Evolutionary conservation across 2,797 vertebrate genomes (phyloP), one percentile per base, ranked within the genome.

Genomic region (Tarsius wallacei): DNA sequence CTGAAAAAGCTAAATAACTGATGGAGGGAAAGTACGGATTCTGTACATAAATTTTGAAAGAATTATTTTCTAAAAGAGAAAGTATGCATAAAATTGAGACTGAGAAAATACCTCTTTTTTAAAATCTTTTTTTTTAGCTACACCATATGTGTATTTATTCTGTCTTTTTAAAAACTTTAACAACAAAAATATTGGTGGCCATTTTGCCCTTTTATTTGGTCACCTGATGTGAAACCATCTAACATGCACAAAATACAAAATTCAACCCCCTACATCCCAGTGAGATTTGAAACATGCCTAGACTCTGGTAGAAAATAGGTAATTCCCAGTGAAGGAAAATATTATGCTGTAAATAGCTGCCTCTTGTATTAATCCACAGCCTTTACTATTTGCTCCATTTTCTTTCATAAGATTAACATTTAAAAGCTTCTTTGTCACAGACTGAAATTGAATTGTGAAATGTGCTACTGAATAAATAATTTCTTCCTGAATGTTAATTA

Each of bases 401-500:
- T 96, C 95, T 96, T 96, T 96, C 89, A 90, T 94, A 93, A 97
- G 94, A 97, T 98, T 98, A 97, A 98, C 96, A 97, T 98, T 98
- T 98, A 97, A 98, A 98, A 97, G 93, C 97, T 71, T 96, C 71
- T 98, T 97, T 97, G 96, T 98, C 88, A 97, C 74, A 96, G 87
- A 87, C 70, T 78, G 66, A 97, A 97, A 97, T 70, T 97, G 90
- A 98, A 98, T 97, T 97, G 94, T 97, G 94, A 97, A 96, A 93
- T 97, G 90, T 96, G 94, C 94, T 98, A 80, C 93, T 97, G 97
- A 98, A 98, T 98, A 98, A 98, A 97, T 97, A 97, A 98, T 97
- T 97, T 97, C 95, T 98, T 96, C 95, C 85, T 96, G 95, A 98
- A 98, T 98, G 96, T 97, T 98, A 98, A 98, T 98, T 98, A 97